Evolutionary conservation across 2,888 invertebrate genomes (phyloP), one percentile per base, ranked within the genome.

Genomic region (Drosophila sordidapex): DNA sequence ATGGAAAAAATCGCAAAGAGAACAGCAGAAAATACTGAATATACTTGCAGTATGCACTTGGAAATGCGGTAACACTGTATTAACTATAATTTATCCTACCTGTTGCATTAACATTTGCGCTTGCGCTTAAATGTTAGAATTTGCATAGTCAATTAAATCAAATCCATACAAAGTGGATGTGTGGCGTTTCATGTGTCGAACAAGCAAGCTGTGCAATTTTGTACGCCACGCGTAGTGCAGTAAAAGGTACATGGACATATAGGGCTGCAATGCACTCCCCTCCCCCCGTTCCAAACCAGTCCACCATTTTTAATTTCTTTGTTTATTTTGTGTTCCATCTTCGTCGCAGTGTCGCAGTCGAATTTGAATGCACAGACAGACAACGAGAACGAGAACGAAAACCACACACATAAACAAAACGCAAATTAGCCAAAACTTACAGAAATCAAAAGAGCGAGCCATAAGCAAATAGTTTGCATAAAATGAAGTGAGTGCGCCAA

Each of bases 221-320:
- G 29, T 18, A 21, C 15, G 53, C 27, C 35, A 48, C 31, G 38
- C n/a, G 38, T n/a, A 63, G 54, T 53, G 57, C 58, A 67, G 54
- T 18, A 61, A 54, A 51, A 75, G 65, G 53, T 67, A 76, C 56
- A 63, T 58, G 57, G 65, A 43, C 62, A 27, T 31, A 31, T 21
- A 62, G 27, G 62, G 57, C 51, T 75, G 63, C 51, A 56, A 58
- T 82, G 76, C 76, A 74, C 61, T 59, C 64, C 71, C 67, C 69
- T 60, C 70, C 79, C 78, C 81, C 62, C 63, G 56, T 61, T 58
- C 35, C 61, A 54, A 62, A 43, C 60, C 54, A 64, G 78, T 74
- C 91, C 91, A 87, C 91, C 91, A 91, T 91, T 91, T 91, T 91
- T 90, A 87, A 83, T 91, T 91, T 89, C 89, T 82, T 88, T 91